phyloP scores from a whole-genome alignment of 2,797 vertebrate species.

The Gymnothorax javanicus region DNA sequence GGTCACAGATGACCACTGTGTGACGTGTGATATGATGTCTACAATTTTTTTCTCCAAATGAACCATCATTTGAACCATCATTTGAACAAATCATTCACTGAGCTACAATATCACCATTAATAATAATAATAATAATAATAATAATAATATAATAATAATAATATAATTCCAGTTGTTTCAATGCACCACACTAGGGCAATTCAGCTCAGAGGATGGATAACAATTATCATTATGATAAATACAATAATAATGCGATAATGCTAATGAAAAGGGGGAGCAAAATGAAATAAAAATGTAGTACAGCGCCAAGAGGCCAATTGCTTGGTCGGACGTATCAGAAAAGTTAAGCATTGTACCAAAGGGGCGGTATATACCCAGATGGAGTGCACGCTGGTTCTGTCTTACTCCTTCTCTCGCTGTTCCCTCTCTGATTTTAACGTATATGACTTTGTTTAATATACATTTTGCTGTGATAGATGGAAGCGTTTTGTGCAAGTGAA shows the following conservation, averaged over 20 bases:
- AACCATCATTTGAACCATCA: neutral
- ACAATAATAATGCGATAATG: neutral
- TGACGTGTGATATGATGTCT: neutral
- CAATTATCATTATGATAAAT: neutral
- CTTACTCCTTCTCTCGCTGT: conserved; percentile 19
- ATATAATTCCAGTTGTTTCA: neutral
- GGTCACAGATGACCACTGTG: neutral
- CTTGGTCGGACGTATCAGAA: conserved; percentile 32
- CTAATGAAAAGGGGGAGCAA: neutral
- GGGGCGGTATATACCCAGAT: conserved; percentile 38
- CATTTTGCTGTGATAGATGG: conserved; percentile 22
- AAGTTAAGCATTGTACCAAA: conserved; percentile 41
- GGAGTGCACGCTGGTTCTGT: conserved; percentile 19
- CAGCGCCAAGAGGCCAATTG: conserved; percentile 24
- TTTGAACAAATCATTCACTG: neutral
- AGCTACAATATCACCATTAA: neutral
- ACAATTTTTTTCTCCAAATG: neutral
- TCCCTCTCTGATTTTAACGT: conserved; percentile 7
- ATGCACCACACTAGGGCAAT: neutral
- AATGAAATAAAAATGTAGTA: conserved; percentile 5
- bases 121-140: neutral
- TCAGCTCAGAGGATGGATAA: neutral
- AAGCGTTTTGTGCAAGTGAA: conserved; percentile 1
- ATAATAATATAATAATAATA: neutral
- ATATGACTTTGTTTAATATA: conserved; percentile 7